Evolutionary conservation across 2,113 vertebrate genomes (phyloP).

Genomic region (Tetraodon nigroviridis): DNA sequence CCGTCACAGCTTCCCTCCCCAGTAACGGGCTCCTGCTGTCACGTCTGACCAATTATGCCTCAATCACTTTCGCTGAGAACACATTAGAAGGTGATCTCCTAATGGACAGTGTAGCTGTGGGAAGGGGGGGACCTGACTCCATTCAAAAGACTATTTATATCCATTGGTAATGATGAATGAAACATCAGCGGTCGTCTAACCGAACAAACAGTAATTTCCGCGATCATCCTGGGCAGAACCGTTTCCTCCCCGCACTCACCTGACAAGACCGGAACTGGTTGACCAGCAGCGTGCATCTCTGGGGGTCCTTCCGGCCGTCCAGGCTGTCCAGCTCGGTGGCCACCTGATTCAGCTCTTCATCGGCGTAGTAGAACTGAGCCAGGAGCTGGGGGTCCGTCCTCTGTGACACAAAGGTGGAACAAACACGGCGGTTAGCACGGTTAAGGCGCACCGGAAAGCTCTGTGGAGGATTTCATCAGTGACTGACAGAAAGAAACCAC

Average conservation of each 20-base stretch:
- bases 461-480: too few relatives aligned
- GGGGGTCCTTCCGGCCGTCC: conserved; percentile 94
- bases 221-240: neutral
- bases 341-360: conserved; percentile 95
- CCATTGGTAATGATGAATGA: conserved; percentile 3
- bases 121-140: neutral
- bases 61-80: neutral
- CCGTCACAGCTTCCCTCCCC: too few relatives aligned
- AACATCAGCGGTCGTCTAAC: neutral
- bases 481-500: neutral
- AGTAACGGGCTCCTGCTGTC: too few relatives aligned
- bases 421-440: neutral
- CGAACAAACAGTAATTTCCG: neutral
- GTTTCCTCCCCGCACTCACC: conserved; percentile 66
- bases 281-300: conserved; percentile 91
- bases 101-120: neutral
- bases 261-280: conserved; percentile 98
- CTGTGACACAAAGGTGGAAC: conserved; percentile 61
- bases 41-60: neutral
- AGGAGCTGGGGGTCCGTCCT: conserved; percentile 94
- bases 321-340: conserved; percentile 93
- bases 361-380: conserved; percentile 96
- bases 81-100: neutral
- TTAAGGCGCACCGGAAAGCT: neutral
- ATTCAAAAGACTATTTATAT: conserved; percentile 5